Conservation (phyloP, 2,888 invertebrate species). For the Notocelia uddmanniana region DNA sequence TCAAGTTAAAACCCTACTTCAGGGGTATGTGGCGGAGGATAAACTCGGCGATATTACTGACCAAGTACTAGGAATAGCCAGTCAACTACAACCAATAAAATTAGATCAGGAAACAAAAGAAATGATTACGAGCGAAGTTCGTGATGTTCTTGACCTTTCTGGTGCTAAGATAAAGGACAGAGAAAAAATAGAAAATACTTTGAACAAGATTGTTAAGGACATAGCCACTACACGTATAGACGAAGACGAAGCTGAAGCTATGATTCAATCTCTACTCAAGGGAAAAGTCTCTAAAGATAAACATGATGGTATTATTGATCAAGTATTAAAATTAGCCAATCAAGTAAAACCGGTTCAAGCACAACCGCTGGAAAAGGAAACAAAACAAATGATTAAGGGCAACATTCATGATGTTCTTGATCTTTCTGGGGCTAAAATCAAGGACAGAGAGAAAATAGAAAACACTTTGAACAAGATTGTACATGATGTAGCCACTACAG, state of each 20-base stretch:
- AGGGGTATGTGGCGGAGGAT: slow-evolving; percentile 8
- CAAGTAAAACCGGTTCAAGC: neutral
- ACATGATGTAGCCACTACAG: neutral
- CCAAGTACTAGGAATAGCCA: neutral
- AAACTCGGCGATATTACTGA: slow-evolving; percentile 1
- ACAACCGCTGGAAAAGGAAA: neutral
- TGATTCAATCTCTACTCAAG: slow-evolving; percentile 47
- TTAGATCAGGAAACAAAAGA: slow-evolving; percentile 15
- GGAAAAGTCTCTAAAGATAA: slow-evolving; percentile 33
- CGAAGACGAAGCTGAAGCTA: slow-evolving; percentile 41
- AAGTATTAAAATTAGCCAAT: slow-evolving; percentile 37
- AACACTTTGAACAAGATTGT: neutral
- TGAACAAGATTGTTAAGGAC: slow-evolving; percentile 49
- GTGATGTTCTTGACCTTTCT: slow-evolving; percentile 45
- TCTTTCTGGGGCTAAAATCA: neutral
- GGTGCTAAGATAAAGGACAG: slow-evolving; percentile 17
- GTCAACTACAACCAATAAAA: neutral
- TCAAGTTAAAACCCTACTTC: neutral
- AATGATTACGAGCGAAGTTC: slow-evolving; percentile 46
- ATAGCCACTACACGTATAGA: slow-evolving; percentile 49
- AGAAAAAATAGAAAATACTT: slow-evolving; percentile 44
- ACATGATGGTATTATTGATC: slow-evolving; percentile 46
- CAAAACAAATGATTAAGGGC: neutral
- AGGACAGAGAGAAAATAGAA: neutral
- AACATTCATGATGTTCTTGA: neutral